These are phyloP conservation scores for Crossaster papposus DNA, from an alignment of 53 echinoderm and acorn worm genomes.

Conservation along the genomic window DNA sequence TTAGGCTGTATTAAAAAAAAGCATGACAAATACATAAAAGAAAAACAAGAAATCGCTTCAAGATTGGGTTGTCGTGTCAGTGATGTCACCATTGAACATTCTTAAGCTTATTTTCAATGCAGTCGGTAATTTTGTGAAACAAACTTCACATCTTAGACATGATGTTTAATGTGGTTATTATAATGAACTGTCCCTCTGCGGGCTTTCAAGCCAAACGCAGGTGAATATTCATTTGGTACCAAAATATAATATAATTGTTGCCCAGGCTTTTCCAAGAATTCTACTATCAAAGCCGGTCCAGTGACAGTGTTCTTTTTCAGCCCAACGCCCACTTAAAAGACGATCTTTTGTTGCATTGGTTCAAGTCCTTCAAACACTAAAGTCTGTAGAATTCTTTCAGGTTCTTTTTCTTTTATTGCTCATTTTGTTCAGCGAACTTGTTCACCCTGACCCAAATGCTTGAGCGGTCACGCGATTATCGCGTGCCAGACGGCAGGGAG, in stretches of 20 bases:
- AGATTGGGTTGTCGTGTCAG: not conserved
- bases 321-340: not conserved
- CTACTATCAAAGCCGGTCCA: not conserved
- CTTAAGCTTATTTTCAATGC: not conserved
- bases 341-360: not conserved
- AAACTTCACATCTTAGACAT: not conserved
- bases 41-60: not conserved
- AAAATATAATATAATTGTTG: not conserved
- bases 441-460: not conserved
- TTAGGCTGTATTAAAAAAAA: no score
- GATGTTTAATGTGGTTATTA: not conserved
- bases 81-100: not conserved
- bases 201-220: no score
- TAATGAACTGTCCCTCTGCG: no score
- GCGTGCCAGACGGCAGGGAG: not conserved
- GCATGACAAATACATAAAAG: no score
- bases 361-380: not conserved
- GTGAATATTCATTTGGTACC: not conserved
- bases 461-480: slow-evolving; percentile 7
- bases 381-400: not conserved
- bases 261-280: not conserved
- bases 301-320: not conserved
- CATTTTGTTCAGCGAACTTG: not conserved
- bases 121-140: not conserved
- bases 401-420: not conserved